A percentile compares a stretch with the other conserved stretches of the same genome.
Conservation (phyloP, 64 coral and sea anemone genomes). For the Pachyseris speciosa region DNA sequence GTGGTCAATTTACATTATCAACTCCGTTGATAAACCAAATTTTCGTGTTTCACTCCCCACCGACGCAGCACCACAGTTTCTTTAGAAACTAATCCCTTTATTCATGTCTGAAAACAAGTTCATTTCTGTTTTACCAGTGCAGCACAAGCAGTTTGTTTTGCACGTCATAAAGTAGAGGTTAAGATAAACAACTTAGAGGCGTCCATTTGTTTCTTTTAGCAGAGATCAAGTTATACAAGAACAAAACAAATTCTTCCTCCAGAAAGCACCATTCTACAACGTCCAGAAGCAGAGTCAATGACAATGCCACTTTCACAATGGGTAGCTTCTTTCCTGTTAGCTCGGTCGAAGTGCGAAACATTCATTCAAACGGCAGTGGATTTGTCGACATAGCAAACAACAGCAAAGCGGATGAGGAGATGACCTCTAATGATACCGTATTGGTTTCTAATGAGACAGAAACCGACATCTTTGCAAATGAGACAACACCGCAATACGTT, state of each 20-base stretch:
- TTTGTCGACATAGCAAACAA: conserved; percentile 54
- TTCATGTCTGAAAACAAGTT: too few species aligned
- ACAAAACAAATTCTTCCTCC: background rate
- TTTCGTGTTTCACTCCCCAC: too few species aligned
- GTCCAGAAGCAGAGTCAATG: background rate
- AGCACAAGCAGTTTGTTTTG: too few species aligned
- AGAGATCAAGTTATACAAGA: background rate
- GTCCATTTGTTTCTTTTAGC: background rate
- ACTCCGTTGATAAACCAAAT: too few species aligned
- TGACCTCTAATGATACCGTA: conserved; percentile 98
- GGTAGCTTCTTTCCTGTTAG: conserved; percentile 31
- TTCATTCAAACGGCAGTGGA: conserved; percentile 10
- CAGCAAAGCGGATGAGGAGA: conserved; percentile 80
- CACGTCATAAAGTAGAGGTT: too few species aligned
- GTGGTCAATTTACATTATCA: too few species aligned
- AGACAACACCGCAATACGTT: conserved; percentile 87
- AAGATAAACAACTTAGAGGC: background rate
- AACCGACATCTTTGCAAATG: conserved; percentile 95
- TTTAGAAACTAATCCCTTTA: too few species aligned
- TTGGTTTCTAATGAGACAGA: conserved; percentile 99
- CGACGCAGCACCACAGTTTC: too few species aligned
- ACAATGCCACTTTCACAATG: conserved; percentile 40
- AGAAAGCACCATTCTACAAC: background rate
- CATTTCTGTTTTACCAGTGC: too few species aligned
- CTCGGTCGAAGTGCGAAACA: background rate